Evolutionary conservation across 2,888 invertebrate species (phyloP), one percentile per base, ranked within the genome.

Genomic region (Apamea crenata): DNA sequence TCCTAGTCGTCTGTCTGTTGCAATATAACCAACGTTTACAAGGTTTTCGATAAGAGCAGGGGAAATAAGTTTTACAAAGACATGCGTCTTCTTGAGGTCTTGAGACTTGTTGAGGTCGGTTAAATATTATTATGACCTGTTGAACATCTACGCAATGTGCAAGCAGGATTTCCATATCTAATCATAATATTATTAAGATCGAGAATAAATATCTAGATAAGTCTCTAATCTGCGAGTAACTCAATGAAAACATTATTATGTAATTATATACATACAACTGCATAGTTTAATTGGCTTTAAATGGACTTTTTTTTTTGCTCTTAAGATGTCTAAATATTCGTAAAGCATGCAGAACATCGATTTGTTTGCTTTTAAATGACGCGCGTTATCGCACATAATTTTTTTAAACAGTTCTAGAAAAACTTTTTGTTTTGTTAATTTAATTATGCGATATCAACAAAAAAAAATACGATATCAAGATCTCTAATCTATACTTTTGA

Each of bases 401-500:
- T 29, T 59, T 32, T 78, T 18, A 3, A 40, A 40, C 36, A 44
- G 25, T 8, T 44, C 5, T 18, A 16, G n/a, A 14, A 40, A 36
- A 50, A 18, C 3, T 12, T 18, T 21, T 2, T 56, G 25, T 66
- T 66, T 56, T 10, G 5, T 12, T n/a, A 36, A 25, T 21, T 18
- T 61, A 36, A 50, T 65, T 59, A 40, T 29, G 8, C 12, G 5
- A 21, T 56, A 40, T n/a, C 16, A 0, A 53, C 32, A 67, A 61
- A 69, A 82, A 78, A 53, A 61, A 69, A 50, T 68, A 29, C 7
- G 50, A 29, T 77, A 77, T 78, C 74, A 79, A 82, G 69, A 85
- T 82, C 76, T 74, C 50, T 61, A 76, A 84, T 85, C 82, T 83
- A 78, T 83, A 84, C 80, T 88, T 86, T 85, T 88, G 83, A 88